Conservation (phyloP, 1,140 invertebrate genomes). For the Acromyrmex echinatior region DNA sequence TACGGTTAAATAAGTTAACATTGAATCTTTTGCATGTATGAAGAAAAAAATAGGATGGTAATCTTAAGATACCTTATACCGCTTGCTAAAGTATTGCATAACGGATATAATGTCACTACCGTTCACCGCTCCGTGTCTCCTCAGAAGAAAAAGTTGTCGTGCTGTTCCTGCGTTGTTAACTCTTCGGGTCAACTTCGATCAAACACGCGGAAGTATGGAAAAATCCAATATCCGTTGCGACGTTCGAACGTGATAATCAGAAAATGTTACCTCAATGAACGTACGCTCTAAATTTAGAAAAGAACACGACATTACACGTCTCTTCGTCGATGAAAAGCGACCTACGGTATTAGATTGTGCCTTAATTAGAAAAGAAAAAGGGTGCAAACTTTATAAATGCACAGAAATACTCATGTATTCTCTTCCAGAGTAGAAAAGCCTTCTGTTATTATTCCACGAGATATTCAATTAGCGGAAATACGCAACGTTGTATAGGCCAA, state of each 20-base stretch:
- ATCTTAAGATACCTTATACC: neutral
- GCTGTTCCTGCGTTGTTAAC: constrained; percentile 40
- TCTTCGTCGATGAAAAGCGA: constrained; percentile 16
- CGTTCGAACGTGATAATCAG: constrained; percentile 52
- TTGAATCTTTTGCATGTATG: neutral
- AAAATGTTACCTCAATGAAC: constrained; percentile 58
- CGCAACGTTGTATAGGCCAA: constrained; percentile 12
- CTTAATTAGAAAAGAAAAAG: constrained; percentile 46
- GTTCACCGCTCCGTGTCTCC: constrained; percentile 29
- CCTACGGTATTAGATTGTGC: constrained; percentile 40
- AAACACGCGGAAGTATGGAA: constrained; percentile 60
- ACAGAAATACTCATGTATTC: constrained; percentile 9
- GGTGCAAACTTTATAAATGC: constrained; percentile 25
- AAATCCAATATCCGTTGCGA: constrained; percentile 61
- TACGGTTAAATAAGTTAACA: neutral
- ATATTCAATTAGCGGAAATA: constrained; percentile 29
- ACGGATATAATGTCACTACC: constrained; percentile 19
- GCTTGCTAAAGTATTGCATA: constrained; percentile 24
- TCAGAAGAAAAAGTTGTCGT: constrained; percentile 38
- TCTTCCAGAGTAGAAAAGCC: constrained; percentile 13
- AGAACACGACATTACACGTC: constrained; percentile 39
- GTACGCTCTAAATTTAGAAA: constrained; percentile 53
- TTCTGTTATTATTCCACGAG: constrained; percentile 35
- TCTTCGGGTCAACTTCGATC: constrained; percentile 60
- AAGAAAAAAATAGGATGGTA: neutral